These are phyloP conservation scores for Chrysocyon brachyurus DNA, from an alignment of 2,797 vertebrate species.

Conservation along the genomic window DNA sequence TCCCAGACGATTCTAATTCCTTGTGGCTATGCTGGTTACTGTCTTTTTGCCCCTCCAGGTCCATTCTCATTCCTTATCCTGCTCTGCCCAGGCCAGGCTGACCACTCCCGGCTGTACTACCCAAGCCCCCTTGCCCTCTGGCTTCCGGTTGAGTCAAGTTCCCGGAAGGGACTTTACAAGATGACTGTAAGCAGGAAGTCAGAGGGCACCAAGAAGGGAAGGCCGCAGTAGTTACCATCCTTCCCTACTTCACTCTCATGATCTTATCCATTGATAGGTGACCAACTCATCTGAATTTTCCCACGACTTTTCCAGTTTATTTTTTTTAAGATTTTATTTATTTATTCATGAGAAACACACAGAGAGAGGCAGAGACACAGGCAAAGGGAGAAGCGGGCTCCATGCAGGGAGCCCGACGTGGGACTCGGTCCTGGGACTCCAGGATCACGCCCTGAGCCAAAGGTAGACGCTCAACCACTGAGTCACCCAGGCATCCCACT, in stretches of 20 bases:
- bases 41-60: neutral
- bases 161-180: neutral
- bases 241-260: neutral
- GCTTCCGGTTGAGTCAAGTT: neutral
- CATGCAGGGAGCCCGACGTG: no score
- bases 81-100: neutral
- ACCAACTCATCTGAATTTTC: neutral
- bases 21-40: neutral
- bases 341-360: no score
- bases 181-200: neutral
- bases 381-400: no score
- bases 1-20: neutral
- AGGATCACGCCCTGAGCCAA: no score
- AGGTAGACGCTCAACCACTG: no score
- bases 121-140: neutral
- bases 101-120: neutral
- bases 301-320: neutral
- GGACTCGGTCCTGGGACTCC: no score
- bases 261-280: neutral
- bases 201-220: constrained; percentile 7
- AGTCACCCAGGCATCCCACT: no score
- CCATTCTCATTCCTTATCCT: constrained; percentile 19
- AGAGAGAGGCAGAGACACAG: no score
- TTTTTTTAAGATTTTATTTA: no score
- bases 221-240: neutral